phyloP scores from a whole-genome alignment of 1,140 invertebrate species.

The Lethocerus indicus region DNA sequence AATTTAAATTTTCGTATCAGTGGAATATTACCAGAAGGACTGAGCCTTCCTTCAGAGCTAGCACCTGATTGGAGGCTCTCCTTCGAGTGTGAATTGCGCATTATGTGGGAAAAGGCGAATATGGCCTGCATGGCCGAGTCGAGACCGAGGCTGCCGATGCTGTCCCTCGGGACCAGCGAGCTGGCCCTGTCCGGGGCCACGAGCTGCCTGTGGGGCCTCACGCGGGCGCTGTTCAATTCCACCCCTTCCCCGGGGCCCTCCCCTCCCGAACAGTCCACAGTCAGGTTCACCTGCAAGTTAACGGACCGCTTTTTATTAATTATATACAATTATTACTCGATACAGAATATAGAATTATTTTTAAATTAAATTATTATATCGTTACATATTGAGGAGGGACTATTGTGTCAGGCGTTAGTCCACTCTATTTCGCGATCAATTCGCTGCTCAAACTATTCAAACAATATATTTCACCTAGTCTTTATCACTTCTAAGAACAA shows the following conservation, averaged over 20 bases:
- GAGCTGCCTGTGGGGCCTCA: conserved; percentile 6
- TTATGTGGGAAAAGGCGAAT: conserved; percentile 23
- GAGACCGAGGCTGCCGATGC: conserved; percentile 20
- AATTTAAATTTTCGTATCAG: background rate
- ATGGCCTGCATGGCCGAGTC: conserved; percentile 22
- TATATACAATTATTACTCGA: no score
- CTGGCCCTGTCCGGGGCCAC: no score
- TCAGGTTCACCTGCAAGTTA: conserved; percentile 23
- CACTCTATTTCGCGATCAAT: no score
- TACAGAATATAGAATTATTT: no score
- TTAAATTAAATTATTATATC: no score
- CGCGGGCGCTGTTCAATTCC: conserved; percentile 4
- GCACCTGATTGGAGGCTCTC: conserved; percentile 20
- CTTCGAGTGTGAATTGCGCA: conserved; percentile 21
- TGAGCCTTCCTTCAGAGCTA: conserved; percentile 15
- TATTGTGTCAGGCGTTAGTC: no score
- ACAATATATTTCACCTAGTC: no score
- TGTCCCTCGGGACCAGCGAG: conserved; percentile 17
- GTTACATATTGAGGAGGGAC: no score
- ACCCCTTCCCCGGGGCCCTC: conserved; percentile 4
- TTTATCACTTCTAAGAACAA: no score
- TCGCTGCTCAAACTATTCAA: no score
- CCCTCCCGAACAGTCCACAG: conserved; percentile 23
- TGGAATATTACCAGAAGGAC: conserved; percentile 9
- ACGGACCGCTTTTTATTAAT: no score